Conservation (phyloP, 1,140 invertebrate species). For the Pseudoatta argentina region DNA sequence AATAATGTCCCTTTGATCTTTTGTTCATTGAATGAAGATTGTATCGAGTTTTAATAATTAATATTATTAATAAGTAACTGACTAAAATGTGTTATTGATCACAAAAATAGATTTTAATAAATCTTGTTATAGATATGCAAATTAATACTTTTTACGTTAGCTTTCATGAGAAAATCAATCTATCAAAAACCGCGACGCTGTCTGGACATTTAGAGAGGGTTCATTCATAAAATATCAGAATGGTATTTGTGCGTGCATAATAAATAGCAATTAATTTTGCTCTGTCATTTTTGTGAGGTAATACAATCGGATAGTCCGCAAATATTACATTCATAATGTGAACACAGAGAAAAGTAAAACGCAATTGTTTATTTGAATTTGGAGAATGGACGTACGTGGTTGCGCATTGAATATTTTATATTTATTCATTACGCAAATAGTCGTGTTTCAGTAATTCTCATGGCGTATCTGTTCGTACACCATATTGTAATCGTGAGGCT, state of each 20-base stretch:
- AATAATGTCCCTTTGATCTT: background rate
- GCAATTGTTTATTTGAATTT: conserved; percentile 40
- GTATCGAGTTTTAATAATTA: background rate
- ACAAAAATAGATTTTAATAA: background rate
- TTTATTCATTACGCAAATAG: conserved; percentile 62
- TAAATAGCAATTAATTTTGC: conserved; percentile 56
- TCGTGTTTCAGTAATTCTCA: conserved; percentile 39
- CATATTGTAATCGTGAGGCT: conserved; percentile 39
- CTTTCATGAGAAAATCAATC: conserved; percentile 38
- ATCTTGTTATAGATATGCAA: background rate
- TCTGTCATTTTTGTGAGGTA: conserved; percentile 24
- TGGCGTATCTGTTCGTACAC: conserved; percentile 14
- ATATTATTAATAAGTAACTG: background rate
- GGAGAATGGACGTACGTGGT: conserved; percentile 11
- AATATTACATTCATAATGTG: conserved; percentile 5
- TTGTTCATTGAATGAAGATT: background rate
- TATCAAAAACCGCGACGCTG: conserved; percentile 1
- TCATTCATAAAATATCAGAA: conserved; percentile 46
- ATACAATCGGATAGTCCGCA: conserved; percentile 20
- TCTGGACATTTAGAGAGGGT: conserved; percentile 8
- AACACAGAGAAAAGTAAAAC: conserved; percentile 5
- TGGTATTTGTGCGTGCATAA: conserved; percentile 11
- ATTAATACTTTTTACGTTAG: conserved; percentile 9
- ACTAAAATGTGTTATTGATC: background rate
- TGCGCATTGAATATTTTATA: conserved; percentile 56